Conservation (phyloP, 1,140 invertebrate genomes). For the Trigoniulus corallinus region DNA sequence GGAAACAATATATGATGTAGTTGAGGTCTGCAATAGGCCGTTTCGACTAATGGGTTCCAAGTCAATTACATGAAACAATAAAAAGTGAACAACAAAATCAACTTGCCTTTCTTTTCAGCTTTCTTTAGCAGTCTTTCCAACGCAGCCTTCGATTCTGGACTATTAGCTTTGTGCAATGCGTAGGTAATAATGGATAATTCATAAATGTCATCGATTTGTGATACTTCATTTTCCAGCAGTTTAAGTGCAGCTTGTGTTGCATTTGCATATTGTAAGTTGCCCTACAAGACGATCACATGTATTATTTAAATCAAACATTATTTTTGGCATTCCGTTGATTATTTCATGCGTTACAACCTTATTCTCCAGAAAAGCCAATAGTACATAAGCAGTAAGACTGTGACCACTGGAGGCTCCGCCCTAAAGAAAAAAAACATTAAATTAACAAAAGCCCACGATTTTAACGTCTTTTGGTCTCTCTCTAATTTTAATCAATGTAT, state of each 20-base stretch:
- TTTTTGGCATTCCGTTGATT: too few relatives aligned
- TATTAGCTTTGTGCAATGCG: conserved; percentile 53
- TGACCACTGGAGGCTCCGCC: conserved; percentile 51
- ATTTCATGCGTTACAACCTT: conserved; percentile 16
- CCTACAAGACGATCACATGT: not conserved
- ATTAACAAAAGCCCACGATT: too few relatives aligned
- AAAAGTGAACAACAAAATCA: too few relatives aligned
- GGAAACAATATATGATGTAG: too few relatives aligned
- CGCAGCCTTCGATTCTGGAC: conserved; percentile 24
- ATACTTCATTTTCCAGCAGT: conserved; percentile 56
- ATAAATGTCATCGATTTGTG: conserved; percentile 52
- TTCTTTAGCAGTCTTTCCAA: not conserved
- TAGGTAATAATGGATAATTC: conserved; percentile 55
- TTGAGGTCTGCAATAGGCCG: too few relatives aligned
- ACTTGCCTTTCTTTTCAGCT: not conserved
- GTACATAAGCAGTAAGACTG: conserved; percentile 64
- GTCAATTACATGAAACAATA: too few relatives aligned
- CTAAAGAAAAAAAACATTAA: conserved; percentile 13
- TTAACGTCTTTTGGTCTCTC: too few relatives aligned
- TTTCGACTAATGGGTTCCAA: too few relatives aligned
- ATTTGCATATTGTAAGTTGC: not conserved
- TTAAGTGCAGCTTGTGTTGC: conserved; percentile 39
- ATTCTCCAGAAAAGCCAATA: conserved; percentile 59
- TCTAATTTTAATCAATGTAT: too few relatives aligned
- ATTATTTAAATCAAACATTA: not conserved